Evolutionary conservation across 2,113 vertebrate species (phyloP).

Genomic region (Gnathonemus echidnorhynchus): DNA sequence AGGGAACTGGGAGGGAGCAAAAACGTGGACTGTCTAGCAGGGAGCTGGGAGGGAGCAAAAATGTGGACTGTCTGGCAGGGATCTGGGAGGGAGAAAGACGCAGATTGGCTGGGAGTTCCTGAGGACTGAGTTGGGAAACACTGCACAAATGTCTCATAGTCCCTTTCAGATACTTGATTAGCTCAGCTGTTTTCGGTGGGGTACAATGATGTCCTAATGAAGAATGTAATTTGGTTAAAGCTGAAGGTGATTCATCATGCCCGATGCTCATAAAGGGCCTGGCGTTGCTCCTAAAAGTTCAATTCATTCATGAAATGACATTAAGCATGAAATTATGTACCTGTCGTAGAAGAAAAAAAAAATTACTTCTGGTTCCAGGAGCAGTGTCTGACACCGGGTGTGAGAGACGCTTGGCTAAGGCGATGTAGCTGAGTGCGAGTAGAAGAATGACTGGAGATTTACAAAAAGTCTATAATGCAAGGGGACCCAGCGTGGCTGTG

Average conservation of each 20-base stretch:
- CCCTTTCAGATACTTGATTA: not conserved
- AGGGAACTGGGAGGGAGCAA: no score
- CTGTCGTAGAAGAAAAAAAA: not conserved
- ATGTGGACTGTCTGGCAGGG: no score
- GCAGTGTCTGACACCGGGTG: not conserved
- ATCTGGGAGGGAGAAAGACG: not conserved
- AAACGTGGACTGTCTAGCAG: no score
- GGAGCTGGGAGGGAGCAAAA: no score
- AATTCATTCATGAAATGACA: not conserved
- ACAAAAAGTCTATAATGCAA: not conserved
- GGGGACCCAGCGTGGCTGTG: not conserved
- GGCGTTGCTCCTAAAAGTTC: not conserved
- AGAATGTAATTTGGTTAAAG: not conserved
- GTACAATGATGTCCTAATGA: not conserved
- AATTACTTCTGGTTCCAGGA: not conserved
- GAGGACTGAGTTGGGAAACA: not conserved
- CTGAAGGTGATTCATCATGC: not conserved
- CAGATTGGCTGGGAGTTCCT: not conserved
- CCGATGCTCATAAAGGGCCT: not conserved
- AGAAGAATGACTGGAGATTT: not conserved
- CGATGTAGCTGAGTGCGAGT: not conserved
- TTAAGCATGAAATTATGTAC: not conserved
- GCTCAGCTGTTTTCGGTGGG: not conserved
- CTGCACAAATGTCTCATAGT: not conserved
- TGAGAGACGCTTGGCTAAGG: not conserved